Evolutionary conservation across 2,888 invertebrate species (phyloP), one percentile per base, ranked within the genome.

Genomic region (Rhagophthalmus giganteus): DNA sequence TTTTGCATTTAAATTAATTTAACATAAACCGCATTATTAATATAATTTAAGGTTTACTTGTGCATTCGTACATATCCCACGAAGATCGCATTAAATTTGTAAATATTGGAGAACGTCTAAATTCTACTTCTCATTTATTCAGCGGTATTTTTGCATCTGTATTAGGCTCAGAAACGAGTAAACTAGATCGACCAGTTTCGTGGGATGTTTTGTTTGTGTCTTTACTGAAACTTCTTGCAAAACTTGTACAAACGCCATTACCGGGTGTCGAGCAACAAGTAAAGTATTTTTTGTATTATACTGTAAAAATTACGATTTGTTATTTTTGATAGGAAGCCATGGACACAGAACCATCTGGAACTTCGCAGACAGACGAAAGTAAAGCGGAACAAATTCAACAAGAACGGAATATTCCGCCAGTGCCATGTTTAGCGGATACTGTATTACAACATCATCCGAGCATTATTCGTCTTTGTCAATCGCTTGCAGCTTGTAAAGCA

Each of bases 351-450:
- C 56, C 68, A 11, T 60, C 62, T 15, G 74, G 74, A 40, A 77
- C 73, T 11, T 79, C 80, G 13, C 90, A 90, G 76, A 93, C 92
- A 0, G 92, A 93, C 70, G 92, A 93, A 74, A 88, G 86, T 70
- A 91, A 91, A 78, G 89, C 87, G 0, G 84, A 83, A 62, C 82
- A 83, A 65, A 71, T 71, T 15, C 77, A 79, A 20, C 78, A 78
- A 53, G 69, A 67, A 38, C 32, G 48, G 2, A 52, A 42, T 11
- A 42, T 55, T 37, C 59, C 63, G 0, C 54, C 60, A 41, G 77
- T 82, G 40, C 86, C 87, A 5, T 88, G 86, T 69, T 81, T 90
- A 40, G 88, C 90, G 0, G 90, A 90, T 69, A 83, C 84, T 50
- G 85, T 87, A 81, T 73, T 69, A 57, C 86, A 88, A 67, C 85